Base-by-base conservation (phyloP, 2,888 invertebrate genomes). In the Heliconius hortense region DNA sequence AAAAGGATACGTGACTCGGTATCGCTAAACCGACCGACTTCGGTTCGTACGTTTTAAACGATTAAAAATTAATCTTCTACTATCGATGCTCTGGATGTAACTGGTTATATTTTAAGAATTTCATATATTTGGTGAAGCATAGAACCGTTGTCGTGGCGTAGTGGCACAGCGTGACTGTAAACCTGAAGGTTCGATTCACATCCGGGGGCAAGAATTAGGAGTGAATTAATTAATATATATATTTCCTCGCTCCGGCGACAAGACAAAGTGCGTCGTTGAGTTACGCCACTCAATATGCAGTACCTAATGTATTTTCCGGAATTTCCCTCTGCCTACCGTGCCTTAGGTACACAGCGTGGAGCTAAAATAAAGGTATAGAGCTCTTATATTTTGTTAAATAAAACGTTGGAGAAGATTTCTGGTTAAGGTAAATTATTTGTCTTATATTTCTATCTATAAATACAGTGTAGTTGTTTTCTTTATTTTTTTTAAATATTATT, bases 1-100 rank as follows among this genome's bases (percentile, higher is more conserved):
- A 93, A 93, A 90, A 82, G 82, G 85, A 86, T 82, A 93, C 93
- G 93, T 93, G 93, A 92, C 92, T 82, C 56, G 74, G 74, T 72
- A 69, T 48, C 73, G 74, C 68, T 63, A 67, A 35, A 75, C 72
- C 39, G 60, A 73, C 64, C 39, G 60, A 73, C 64, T 77, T 75
- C 68, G 77, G 67, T 76, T 69, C 70, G 53, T 73, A 67, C 71
- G 78, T 70, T 73, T 77, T 78, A 64, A 72, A 76, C 70, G 76
- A 63, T 78, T 76, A 76, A 76, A 78, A 78, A 76, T 72, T 73
- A 60, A 70, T 75, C 60, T 74, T 66, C 24, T 67, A 66, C 71
- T 74, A 66, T 66, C 69, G 69, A 73, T 64, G 59, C 59, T 39
- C 60, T n/a, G 43, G 43, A 59, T 60, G n/a, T n/a, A n/a, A 13